Conservation (phyloP, 2,797 vertebrate species). For the Onychomys arenicola region DNA sequence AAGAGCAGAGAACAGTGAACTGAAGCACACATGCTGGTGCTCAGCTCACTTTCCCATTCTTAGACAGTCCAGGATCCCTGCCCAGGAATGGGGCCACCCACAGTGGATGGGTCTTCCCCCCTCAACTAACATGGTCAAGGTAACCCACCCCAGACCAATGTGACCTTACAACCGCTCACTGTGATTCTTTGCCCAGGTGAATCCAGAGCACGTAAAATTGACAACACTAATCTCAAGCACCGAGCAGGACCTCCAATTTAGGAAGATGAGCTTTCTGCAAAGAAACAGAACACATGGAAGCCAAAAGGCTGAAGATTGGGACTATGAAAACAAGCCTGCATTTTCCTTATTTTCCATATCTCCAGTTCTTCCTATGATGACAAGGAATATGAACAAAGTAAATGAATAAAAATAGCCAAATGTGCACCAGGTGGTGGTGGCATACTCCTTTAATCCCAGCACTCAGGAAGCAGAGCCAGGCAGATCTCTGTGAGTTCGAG, state of each 20-base stretch:
- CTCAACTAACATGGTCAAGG: neutral
- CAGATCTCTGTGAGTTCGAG: too few species aligned
- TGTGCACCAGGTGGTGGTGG: too few species aligned
- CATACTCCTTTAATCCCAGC: too few species aligned
- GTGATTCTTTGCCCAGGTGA: neutral
- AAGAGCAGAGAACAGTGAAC: neutral
- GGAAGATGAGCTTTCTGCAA: neutral
- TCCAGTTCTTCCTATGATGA: neutral
- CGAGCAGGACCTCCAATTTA: neutral
- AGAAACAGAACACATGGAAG: neutral
- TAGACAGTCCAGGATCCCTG: neutral
- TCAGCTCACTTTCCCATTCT: neutral
- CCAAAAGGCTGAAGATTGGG: neutral
- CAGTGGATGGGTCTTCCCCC: neutral
- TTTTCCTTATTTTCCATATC: neutral
- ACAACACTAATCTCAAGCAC: neutral
- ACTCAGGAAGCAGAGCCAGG: too few species aligned
- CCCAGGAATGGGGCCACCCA: neutral
- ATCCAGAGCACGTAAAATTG: too few species aligned
- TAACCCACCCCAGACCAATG: neutral
- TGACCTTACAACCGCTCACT: neutral
- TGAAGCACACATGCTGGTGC: too few species aligned
- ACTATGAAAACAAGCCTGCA: neutral
- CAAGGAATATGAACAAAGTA: conserved; percentile 57
- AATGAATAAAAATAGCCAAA: neutral